A percentile compares a stretch with the other conserved stretches of the same genome.
Evolutionary conservation across 2,797 vertebrate species (phyloP).

Genomic region (Sphaeramia orbicularis): DNA sequence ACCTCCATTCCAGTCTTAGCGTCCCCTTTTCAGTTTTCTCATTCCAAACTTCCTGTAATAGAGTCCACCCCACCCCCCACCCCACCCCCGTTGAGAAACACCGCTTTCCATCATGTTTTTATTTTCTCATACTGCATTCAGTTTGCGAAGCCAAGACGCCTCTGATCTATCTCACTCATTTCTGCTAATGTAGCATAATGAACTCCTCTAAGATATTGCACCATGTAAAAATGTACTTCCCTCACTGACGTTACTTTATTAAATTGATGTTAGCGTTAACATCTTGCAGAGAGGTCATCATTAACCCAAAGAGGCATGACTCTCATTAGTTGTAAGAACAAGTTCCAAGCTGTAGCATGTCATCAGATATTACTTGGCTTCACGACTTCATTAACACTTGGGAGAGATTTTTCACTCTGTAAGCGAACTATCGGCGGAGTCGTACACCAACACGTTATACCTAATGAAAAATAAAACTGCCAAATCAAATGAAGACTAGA

Average conservation of each 20-base stretch:
- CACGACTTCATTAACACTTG: slow-evolving; percentile 53
- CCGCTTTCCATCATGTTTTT: not conserved
- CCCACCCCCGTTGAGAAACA: too few relatives aligned
- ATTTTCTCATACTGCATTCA: not conserved
- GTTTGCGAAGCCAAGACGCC: not conserved
- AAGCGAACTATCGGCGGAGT: slow-evolving; percentile 14
- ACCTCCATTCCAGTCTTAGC: too few relatives aligned
- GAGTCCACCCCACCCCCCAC: too few relatives aligned
- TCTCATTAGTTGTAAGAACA: slow-evolving; percentile 59
- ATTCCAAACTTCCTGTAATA: not conserved
- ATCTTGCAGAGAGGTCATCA: slow-evolving; percentile 45
- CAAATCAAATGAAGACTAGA: not conserved
- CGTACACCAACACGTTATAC: not conserved
- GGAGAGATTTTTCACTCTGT: slow-evolving; percentile 27
- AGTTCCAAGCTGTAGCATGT: slow-evolving; percentile 36
- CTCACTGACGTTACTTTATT: slow-evolving; percentile 41
- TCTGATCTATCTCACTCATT: slow-evolving; percentile 22
- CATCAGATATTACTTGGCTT: slow-evolving; percentile 53
- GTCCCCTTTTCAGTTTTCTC: too few relatives aligned
- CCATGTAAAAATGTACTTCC: slow-evolving; percentile 34
- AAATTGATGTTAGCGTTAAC: slow-evolving; percentile 56
- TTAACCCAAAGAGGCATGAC: slow-evolving; percentile 52
- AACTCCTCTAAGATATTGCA: slow-evolving; percentile 46
- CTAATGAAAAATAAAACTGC: not conserved
- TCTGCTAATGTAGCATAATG: slow-evolving; percentile 55